Base-by-base conservation (phyloP, 2,797 vertebrate genomes). In the Cossypha heuglini region DNA sequence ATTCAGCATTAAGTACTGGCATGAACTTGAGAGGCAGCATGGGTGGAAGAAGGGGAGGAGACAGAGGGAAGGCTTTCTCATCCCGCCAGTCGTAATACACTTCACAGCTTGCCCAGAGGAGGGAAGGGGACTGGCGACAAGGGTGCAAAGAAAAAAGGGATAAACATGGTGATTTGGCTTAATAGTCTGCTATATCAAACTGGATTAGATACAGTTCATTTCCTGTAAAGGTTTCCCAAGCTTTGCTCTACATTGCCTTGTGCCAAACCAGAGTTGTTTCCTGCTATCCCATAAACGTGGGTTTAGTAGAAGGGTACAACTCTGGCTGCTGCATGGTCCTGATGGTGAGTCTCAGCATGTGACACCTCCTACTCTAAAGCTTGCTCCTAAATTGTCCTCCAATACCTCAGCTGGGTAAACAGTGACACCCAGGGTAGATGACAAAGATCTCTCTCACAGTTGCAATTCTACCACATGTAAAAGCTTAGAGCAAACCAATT, bases 171-270 rank as follows among this genome's bases (percentile, higher is more conserved):
- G 40, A 93, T 78, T 93, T 94, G 69, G 58, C 58, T 96, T 88
- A 94, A 94, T 90, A 91, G 90, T 72, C 84, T 42, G 54, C 66
- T 92, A 81, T 73, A 93, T 81, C 87, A 86, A 95, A 96, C 87
- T 25, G 66, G 82, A 97, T 96, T 96, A 96, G 92, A 74, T 49
- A 87, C 92, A 91, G 87, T 71, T 91, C 38, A 83, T 92, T 96
- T 92, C 79, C 84, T 68, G 54, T 10, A 52, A 75, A 84, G 54
- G 58, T 90, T 97, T 96, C 78, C 76, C 76, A 86, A 66, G 78
- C 51, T 75, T 91, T 94, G 31, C 55, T 63, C 87, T 45, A 88
- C 11, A 12, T 35, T 91, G 58, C 45, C 55, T 75, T 66, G 43
- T 90, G 73, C 86, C 89, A 95, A 94, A 84, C 0, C 1, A 89